Conservation (phyloP, 2,797 vertebrate genomes). For the Rachycentron canadum region DNA sequence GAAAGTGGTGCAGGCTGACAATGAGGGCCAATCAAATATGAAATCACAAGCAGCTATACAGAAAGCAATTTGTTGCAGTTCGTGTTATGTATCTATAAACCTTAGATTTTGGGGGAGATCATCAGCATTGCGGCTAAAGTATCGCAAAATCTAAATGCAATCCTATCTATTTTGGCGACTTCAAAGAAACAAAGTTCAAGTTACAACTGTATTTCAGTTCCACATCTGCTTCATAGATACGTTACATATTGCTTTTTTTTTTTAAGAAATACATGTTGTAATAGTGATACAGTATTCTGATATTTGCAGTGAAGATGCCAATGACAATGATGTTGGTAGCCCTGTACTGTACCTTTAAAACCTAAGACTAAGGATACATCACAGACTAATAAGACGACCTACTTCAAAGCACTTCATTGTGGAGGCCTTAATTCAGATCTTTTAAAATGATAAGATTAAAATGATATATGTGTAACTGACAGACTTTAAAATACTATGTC, state of each 20-base stretch:
- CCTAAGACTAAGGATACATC: no score
- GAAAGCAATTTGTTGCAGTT: slow-evolving; percentile 36
- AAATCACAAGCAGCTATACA: slow-evolving; percentile 33
- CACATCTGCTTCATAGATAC: not conserved
- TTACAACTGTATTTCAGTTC: not conserved
- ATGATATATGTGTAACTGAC: no score
- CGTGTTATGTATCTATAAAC: not conserved
- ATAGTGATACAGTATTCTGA: not conserved
- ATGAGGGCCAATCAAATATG: slow-evolving; percentile 46
- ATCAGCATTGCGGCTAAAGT: not conserved
- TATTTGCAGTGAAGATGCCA: no score
- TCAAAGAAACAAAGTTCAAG: not conserved
- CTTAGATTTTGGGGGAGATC: not conserved
- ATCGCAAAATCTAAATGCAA: not conserved
- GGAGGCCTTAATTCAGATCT: no score
- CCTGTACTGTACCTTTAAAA: no score
- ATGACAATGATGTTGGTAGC: no score
- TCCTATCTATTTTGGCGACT: not conserved
- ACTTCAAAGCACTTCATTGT: no score
- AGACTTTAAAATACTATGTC: no score
- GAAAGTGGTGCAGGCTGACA: slow-evolving; percentile 34
- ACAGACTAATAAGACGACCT: no score
- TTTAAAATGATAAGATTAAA: no score
- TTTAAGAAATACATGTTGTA: not conserved
- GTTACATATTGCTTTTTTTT: no score